These are phyloP conservation scores for Drosophila lowei DNA, from an alignment of 1,140 invertebrate genomes.

Conservation along the genomic window DNA sequence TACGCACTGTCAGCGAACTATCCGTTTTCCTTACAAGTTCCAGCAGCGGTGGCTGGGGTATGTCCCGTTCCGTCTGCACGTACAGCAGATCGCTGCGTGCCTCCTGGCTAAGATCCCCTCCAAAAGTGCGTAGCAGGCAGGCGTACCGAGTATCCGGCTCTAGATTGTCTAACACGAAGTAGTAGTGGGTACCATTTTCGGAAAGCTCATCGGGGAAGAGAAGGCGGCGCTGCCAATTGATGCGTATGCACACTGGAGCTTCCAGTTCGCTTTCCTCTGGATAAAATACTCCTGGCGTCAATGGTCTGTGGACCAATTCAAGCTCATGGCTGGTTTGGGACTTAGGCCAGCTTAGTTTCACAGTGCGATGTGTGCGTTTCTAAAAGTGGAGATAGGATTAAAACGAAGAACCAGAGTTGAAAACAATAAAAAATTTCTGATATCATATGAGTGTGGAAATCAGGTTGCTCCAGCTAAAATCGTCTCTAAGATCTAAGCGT, in stretches of 20 bases:
- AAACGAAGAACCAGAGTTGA: neutral
- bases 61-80: slow-evolving; percentile 54
- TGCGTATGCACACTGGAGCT: slow-evolving; percentile 62
- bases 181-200: slow-evolving; percentile 62
- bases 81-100: slow-evolving; percentile 70
- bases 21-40: slow-evolving; percentile 50
- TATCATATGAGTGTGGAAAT: too few relatives aligned
- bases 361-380: slow-evolving; percentile 50
- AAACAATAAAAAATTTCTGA: neutral
- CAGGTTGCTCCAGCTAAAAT: too few relatives aligned
- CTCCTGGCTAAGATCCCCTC: slow-evolving; percentile 45
- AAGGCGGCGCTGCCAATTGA: slow-evolving; percentile 65
- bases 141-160: slow-evolving; percentile 59
- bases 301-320: slow-evolving; percentile 58
- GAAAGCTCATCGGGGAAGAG: slow-evolving; percentile 62
- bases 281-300: slow-evolving; percentile 20
- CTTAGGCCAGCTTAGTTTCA: slow-evolving; percentile 58
- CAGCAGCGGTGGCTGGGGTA: slow-evolving; percentile 56
- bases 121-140: slow-evolving; percentile 67
- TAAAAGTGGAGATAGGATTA: neutral
- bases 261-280: slow-evolving; percentile 62
- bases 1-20: slow-evolving; percentile 42
- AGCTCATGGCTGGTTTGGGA: slow-evolving; percentile 56
- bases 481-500: too few relatives aligned
- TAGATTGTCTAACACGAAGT: slow-evolving; percentile 41